Base-by-base conservation (phyloP, 2,888 invertebrate genomes). In the Troides oblongomaculatus region DNA sequence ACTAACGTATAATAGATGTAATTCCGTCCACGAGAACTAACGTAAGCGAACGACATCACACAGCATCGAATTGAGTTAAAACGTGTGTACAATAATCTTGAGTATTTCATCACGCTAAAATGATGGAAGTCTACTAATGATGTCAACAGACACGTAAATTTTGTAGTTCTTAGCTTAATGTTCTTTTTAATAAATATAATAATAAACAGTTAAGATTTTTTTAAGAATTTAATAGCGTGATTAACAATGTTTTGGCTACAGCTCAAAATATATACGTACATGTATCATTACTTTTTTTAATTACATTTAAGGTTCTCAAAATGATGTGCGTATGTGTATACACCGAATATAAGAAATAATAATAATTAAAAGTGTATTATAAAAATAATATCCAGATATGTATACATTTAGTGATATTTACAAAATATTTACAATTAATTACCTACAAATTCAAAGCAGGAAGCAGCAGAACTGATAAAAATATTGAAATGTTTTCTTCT, bases 351-450 rank as follows among this genome's bases (percentile, higher is more conserved):
- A 60, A 66, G n/a, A 60, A 66, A 66, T 63, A 39, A 23, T 23
- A 57, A 57, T 57, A 36, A 46, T 66, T 18, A 65, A 53, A 62
- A 56, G 66, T 62, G 43, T 70, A n/a, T 14, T 53, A 61, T 56
- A 66, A 57, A 62, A 62, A 63, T 63, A 60, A 60, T 56, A 66
- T n/a, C 30, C 12, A 43, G 36, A 60, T 59, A 63, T 56, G 53
- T 69, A 53, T 50, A 46, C 62, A 59, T 66, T 60, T 53, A 65
- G 43, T 60, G 39, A 59, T 70, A 70, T 70, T 66, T 70, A 70
- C 70, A 70, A 60, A 46, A 66, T 66, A 70, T 70, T 70, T 70
- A 70, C 70, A 69, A 59, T 50, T 46, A 59, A 23, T 58, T 62
- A 59, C 59, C 59, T 66, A 70, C 53, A 53, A 23, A 53, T 56